These are phyloP conservation scores for Bucorvus abyssinicus DNA, from an alignment of 2,797 vertebrate genomes.

Conservation along the genomic window DNA sequence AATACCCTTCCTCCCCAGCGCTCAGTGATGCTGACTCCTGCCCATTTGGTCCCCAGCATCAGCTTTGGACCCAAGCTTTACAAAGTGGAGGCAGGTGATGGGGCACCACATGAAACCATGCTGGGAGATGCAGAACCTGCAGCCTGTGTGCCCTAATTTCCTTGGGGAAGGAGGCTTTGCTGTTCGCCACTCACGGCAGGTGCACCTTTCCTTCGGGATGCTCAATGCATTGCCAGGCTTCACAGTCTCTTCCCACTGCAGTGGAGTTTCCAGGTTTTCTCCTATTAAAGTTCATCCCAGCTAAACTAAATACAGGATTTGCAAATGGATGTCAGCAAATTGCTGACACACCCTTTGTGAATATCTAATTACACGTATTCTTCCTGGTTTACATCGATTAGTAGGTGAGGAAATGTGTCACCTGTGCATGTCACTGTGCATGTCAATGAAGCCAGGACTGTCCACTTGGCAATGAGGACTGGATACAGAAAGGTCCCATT, in stretches of 20 bases:
- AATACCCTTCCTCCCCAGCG: not conserved
- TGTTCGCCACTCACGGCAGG: accelerated
- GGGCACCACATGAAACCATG: not conserved
- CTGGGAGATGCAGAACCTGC: not conserved
- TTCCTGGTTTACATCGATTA: not conserved
- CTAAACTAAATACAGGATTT: not conserved
- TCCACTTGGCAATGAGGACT: not conserved
- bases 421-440: not conserved
- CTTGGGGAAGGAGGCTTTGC: not conserved
- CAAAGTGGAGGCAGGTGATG: not conserved
- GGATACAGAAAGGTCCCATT: not conserved
- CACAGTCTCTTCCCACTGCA: not conserved
- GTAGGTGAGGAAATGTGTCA: not conserved
- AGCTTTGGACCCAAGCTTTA: not conserved
- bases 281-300: not conserved
- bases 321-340: not conserved
- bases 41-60: not conserved
- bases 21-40: not conserved
- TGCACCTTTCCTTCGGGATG: not conserved
- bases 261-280: not conserved
- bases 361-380: not conserved
- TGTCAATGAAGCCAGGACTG: not conserved
- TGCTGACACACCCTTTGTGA: not conserved
- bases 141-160: not conserved
- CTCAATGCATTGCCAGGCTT: not conserved